Base-by-base conservation (phyloP, 2,888 invertebrate species). In the Dryadula phaetusa region DNA sequence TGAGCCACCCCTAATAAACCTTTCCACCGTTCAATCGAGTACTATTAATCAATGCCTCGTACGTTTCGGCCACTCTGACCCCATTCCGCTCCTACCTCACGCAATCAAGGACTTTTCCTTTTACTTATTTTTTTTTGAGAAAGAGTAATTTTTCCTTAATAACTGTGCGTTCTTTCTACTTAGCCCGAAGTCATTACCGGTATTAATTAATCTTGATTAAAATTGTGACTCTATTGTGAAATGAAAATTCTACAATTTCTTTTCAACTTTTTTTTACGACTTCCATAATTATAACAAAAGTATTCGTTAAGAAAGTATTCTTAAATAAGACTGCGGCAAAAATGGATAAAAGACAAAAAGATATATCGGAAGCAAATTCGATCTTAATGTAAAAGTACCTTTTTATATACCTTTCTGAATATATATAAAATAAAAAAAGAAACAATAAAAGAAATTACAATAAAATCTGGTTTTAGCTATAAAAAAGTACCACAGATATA, bases 41-140 rank as follows among this genome's bases (percentile, higher is more conserved):
- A 61, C 64, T 58, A 72, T 72, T 70, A 70, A 72, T 73, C 72
- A 72, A 70, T 64, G 66, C 63, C 63, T 67, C 64, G 69, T 72
- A 70, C 66, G 62, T 67, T 71, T 67, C 66, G 70, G 32, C 70
- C 62, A 68, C 65, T 68, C 52, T 70, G 72, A 70, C 72, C 73
- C 61, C 65, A 64, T 70, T 70, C 60, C 67, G 62, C 61, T 60
- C 46, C 64, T 44, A 66, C 68, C 69, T 70, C 74, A 74, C 72
- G 71, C 71, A 70, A 67, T 65, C 67, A 70, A 74, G 70, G 72
- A 62, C 67, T 69, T 69, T 69, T 72, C 73, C 70, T 72, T 69
- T 67, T 52, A 66, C 62, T 70, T 70, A 66, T 70, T 66, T 66
- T 66, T n/a, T 37, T 53, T 65, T 46, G 67, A 66, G 58, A 54